phyloP scores from a whole-genome alignment of 2,888 invertebrate species.

The Pyrocoelia pectoralis region DNA sequence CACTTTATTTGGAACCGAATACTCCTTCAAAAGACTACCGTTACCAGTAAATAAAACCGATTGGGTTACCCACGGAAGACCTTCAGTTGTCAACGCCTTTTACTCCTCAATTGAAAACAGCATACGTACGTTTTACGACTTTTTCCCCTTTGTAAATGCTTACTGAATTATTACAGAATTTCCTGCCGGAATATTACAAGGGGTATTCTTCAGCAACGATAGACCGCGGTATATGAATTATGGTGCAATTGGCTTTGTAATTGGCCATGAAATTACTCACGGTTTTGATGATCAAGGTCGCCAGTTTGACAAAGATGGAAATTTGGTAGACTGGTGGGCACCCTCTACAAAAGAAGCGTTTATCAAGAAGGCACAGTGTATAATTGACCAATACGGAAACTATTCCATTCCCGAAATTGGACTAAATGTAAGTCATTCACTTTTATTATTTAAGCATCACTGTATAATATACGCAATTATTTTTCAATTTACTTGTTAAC shows the following conservation, averaged over 20 bases:
- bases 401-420: conserved; percentile 82
- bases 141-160: too few species aligned
- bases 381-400: conserved; percentile 93
- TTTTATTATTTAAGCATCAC: not conserved
- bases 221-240: conserved; percentile 93
- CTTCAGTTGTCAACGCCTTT: conserved; percentile 87
- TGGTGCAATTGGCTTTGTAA: conserved; percentile 90
- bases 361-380: conserved; percentile 85
- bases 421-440: conserved; percentile 68
- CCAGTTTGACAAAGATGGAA: conserved; percentile 91
- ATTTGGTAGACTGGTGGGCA: conserved; percentile 94
- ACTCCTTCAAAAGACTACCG: conserved; percentile 78
- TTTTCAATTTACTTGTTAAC: too few species aligned
- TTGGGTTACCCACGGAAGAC: conserved; percentile 85
- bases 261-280: conserved; percentile 93
- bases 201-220: conserved; percentile 87
- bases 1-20: conserved; percentile 82
- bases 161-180: too few species aligned
- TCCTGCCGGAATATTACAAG: conserved; percentile 93
- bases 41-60: conserved; percentile 85
- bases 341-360: conserved; percentile 83
- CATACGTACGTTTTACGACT: conserved; percentile 79
- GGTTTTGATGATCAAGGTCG: conserved; percentile 91
- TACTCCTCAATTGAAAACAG: conserved; percentile 87
- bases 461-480: not conserved